phyloP scores from a whole-genome alignment of 2,888 invertebrate species.

The Artemia sinica region DNA sequence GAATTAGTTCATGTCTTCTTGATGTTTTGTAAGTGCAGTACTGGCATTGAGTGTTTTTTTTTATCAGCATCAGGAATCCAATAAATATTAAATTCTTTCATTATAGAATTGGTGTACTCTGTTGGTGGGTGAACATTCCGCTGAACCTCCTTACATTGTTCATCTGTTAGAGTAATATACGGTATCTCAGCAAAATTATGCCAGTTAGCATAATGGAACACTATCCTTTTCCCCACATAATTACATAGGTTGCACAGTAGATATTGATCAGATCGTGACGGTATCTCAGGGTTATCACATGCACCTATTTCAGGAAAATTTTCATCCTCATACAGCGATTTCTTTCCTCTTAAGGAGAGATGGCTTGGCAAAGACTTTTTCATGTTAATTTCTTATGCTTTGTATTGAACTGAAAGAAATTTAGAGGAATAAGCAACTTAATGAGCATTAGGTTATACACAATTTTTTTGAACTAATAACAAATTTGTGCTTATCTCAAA shows the following conservation, averaged over 20 bases:
- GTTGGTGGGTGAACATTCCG: not conserved
- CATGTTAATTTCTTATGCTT: too few relatives aligned
- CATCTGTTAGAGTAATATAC: slow-evolving; percentile 21
- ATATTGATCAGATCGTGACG: slow-evolving; percentile 28
- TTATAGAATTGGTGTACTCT: not conserved
- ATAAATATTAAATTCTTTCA: slow-evolving; percentile 19
- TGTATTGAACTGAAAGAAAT: too few relatives aligned
- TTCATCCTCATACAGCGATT: slow-evolving; percentile 20
- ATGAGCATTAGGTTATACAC: too few relatives aligned
- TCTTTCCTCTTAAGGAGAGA: slow-evolving; percentile 20
- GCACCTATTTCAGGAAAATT: slow-evolving; percentile 24
- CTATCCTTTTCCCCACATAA: slow-evolving; percentile 42
- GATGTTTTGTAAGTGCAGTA: slow-evolving; percentile 22
- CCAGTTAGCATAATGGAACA: slow-evolving; percentile 45
- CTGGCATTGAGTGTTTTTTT: slow-evolving; percentile 21
- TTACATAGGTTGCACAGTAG: slow-evolving; percentile 42
- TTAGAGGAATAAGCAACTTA: too few relatives aligned
- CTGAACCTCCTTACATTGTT: slow-evolving; percentile 11
- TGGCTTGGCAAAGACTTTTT: too few relatives aligned
- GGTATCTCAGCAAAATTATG: slow-evolving; percentile 39
- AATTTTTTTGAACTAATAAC: too few relatives aligned
- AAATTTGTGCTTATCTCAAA: too few relatives aligned
- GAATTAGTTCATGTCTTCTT: slow-evolving; percentile 22
- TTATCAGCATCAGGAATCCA: slow-evolving; percentile 24
- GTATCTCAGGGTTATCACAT: slow-evolving; percentile 20